Conservation (phyloP, 2,797 vertebrate species). For the Bovichtus diacanthus region DNA sequence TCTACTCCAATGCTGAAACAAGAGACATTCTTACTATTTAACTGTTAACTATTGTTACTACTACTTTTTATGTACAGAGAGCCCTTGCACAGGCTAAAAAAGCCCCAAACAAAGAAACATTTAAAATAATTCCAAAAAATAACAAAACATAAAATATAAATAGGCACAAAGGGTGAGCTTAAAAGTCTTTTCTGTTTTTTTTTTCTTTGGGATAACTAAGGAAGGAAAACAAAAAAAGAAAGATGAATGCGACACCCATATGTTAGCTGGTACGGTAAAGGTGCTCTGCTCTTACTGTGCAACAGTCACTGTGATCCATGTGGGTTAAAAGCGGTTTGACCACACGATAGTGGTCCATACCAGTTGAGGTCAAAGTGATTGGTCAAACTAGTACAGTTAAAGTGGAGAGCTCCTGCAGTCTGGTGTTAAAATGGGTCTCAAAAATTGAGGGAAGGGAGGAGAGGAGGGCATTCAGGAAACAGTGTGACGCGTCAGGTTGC, state of each 20-base stretch:
- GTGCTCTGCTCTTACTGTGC: conserved; percentile 53
- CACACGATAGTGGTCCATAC: conserved; percentile 17
- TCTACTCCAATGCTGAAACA: conserved; percentile 16
- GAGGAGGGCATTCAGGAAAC: conserved; percentile 23
- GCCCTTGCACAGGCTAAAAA: conserved; percentile 43
- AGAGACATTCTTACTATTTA: conserved; percentile 40
- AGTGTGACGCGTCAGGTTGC: conserved; percentile 21
- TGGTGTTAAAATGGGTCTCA: conserved; percentile 69
- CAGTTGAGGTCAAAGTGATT: conserved; percentile 35
- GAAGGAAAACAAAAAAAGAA: conserved; percentile 27
- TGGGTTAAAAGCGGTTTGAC: conserved; percentile 67
- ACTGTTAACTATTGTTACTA: too few relatives aligned
- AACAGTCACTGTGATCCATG: conserved; percentile 59
- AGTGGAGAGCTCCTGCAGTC: conserved; percentile 42
- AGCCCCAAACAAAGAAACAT: conserved; percentile 53
- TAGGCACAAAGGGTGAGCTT: conserved; percentile 68
- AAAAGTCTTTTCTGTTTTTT: conserved; percentile 65
- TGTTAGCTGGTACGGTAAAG: conserved; percentile 25
- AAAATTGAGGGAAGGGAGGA: conserved; percentile 8
- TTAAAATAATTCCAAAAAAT: conserved; percentile 66
- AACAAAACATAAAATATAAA: conserved; percentile 74
- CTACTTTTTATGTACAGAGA: conserved; percentile 54
- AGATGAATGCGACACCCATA: conserved; percentile 34
- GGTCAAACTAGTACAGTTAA: conserved; percentile 36
- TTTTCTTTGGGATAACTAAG: conserved; percentile 49